Percentiles rank a stretch among this genome's conserved stretches.
Evolutionary conservation across 2,888 invertebrate species (phyloP).

Genomic region (Lepidochrysops patricia): DNA sequence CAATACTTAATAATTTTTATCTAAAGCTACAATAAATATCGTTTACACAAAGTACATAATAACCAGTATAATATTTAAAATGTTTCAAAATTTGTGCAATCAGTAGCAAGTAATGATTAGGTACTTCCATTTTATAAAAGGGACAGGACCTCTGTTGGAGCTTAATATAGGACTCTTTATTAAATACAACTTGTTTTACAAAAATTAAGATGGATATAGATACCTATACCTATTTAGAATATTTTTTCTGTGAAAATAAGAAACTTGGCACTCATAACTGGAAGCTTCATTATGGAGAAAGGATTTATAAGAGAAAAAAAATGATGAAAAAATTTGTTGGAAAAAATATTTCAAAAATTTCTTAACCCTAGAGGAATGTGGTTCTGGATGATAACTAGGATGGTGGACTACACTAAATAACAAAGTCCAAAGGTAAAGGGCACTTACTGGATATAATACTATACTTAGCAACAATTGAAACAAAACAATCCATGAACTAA

Average conservation of each 20-base stretch:
- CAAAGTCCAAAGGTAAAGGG: constrained; percentile 43
- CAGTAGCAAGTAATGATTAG: not conserved
- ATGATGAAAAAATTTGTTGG: constrained; percentile 23
- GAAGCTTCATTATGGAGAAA: not conserved
- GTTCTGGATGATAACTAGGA: constrained; percentile 38
- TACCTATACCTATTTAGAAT: too few relatives aligned
- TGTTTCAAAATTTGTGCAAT: constrained; percentile 23
- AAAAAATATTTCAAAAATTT: constrained; percentile 21
- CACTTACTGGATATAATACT: constrained; percentile 51
- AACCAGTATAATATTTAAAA: constrained; percentile 16
- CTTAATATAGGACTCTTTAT: not conserved
- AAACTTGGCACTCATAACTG: not conserved
- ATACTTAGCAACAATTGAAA: constrained; percentile 29
- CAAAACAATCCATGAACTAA: constrained; percentile 9
- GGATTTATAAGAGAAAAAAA: not conserved
- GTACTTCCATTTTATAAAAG: not conserved
- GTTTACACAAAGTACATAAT: constrained; percentile 12
- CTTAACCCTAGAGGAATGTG: constrained; percentile 70
- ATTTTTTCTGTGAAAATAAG: not conserved
- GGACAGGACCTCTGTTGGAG: too few relatives aligned
- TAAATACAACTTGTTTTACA: not conserved
- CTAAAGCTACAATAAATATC: constrained; percentile 14
- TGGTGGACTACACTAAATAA: constrained; percentile 35
- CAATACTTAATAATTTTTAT: constrained; percentile 10
- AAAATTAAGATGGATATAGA: not conserved